These are phyloP conservation scores for Sebastes schlegelii DNA, from an alignment of 2,113 vertebrate genomes.

Conservation along the genomic window DNA sequence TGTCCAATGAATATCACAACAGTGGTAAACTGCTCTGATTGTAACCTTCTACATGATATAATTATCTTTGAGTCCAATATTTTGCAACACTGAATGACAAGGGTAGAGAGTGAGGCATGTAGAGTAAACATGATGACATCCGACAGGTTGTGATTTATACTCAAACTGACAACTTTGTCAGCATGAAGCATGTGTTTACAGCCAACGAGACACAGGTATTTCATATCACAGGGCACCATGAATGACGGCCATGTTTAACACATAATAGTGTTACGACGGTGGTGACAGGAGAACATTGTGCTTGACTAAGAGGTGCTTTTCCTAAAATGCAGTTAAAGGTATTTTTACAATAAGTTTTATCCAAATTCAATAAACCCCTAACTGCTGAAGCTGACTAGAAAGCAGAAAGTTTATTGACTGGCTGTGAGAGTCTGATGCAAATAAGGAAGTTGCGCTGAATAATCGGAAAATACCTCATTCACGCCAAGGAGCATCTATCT, in stretches of 20 bases:
- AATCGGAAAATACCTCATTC: not conserved
- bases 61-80: constrained; percentile 28
- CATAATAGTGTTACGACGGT: not conserved
- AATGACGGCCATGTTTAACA: constrained; percentile 8
- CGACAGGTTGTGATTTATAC: constrained; percentile 50
- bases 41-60: constrained; percentile 49
- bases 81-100: constrained; percentile 15
- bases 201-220: constrained; percentile 42
- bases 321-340: not conserved
- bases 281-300: not conserved
- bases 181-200: constrained; percentile 42
- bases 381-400: constrained; percentile 17
- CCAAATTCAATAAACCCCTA: constrained; percentile 17
- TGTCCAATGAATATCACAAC: constrained; percentile 40
- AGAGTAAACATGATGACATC: constrained; percentile 23
- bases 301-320: not conserved
- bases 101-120: not conserved
- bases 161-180: constrained; percentile 57
- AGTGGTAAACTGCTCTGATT: constrained; percentile 27
- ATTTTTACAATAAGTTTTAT: not conserved
- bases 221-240: constrained; percentile 12
- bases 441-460: not conserved
- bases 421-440: constrained; percentile 13
- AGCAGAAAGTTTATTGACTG: not conserved
- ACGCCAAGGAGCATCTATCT: no score